Conservation (phyloP, 2,113 vertebrate genomes). For the Xiphophorus couchianus region DNA sequence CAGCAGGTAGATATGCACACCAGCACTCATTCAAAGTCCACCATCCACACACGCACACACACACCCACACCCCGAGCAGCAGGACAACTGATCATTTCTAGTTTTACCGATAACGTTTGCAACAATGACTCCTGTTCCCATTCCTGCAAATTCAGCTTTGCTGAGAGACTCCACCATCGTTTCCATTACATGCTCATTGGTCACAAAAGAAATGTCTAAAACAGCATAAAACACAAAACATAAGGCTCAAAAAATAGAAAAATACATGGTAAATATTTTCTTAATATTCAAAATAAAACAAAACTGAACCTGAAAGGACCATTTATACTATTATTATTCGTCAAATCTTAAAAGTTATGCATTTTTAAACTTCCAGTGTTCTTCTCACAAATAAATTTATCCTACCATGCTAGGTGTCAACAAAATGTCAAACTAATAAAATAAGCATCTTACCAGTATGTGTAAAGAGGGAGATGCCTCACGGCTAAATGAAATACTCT, state of each 20-base stretch:
- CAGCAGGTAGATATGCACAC: constrained; percentile 43
- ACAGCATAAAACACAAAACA: constrained; percentile 23
- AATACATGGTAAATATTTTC: constrained; percentile 1
- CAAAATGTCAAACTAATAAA: constrained; percentile 31
- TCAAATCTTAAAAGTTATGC: constrained; percentile 21
- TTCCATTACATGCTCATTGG: constrained; percentile 22
- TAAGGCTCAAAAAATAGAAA: not conserved
- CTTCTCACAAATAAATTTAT: constrained; percentile 2
- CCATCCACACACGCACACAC: not conserved
- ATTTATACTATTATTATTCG: constrained; percentile 7
- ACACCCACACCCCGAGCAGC: constrained; percentile 29
- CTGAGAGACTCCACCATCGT: constrained; percentile 12
- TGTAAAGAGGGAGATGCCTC: not conserved
- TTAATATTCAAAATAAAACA: constrained; percentile 18
- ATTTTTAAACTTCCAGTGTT: constrained; percentile 3
- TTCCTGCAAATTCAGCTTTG: constrained; percentile 11
- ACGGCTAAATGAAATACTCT: too few species aligned
- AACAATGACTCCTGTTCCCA: constrained; percentile 13
- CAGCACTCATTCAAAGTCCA: too few species aligned
- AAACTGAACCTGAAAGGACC: not conserved
- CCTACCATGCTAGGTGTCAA: constrained; percentile 8
- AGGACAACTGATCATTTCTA: constrained; percentile 25
- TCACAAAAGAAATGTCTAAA: constrained; percentile 31
- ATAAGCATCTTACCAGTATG: constrained; percentile 9
- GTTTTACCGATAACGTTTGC: constrained; percentile 34